These are phyloP conservation scores for Probosciger aterrimus DNA, from an alignment of 2,113 vertebrate species.

Conservation along the genomic window DNA sequence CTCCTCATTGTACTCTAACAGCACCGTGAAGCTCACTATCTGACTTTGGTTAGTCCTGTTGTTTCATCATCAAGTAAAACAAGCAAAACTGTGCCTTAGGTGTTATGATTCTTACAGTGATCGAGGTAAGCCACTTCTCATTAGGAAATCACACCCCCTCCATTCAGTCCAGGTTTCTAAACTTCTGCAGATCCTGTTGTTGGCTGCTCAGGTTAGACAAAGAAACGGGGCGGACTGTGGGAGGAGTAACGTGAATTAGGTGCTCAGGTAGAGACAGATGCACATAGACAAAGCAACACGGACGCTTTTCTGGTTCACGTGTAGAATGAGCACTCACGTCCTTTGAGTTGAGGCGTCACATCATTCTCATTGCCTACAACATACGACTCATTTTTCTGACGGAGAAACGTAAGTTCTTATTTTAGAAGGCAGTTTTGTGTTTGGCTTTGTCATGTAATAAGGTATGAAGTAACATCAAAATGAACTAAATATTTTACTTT, in stretches of 20 bases:
- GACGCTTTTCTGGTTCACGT: slow-evolving; percentile 43
- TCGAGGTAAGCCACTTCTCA: neutral
- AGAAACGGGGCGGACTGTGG: slow-evolving; percentile 60
- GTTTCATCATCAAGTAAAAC: neutral
- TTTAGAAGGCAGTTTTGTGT: neutral
- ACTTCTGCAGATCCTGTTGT: neutral
- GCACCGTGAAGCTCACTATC: neutral
- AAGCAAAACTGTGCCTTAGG: neutral
- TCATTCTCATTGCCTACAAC: slow-evolving; percentile 28
- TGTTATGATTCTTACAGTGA: neutral
- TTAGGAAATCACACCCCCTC: neutral
- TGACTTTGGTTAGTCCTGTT: neutral
- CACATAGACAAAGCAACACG: slow-evolving; percentile 63
- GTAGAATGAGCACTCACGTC: slow-evolving; percentile 14
- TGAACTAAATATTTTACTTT: neutral
- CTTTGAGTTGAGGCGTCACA: slow-evolving; percentile 51
- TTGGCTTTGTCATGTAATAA: neutral
- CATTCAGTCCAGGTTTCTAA: slow-evolving; percentile 6
- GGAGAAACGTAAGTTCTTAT: slow-evolving; percentile 72
- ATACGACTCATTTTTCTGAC: slow-evolving; percentile 47
- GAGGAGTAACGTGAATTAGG: slow-evolving; percentile 60
- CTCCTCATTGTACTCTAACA: neutral
- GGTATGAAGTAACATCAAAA: neutral
- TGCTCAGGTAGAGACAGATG: slow-evolving; percentile 54
- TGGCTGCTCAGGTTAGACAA: slow-evolving; percentile 49